Evolutionary conservation across 92 coral and sea anemone species (phyloP), one percentile per base, ranked within the genome.

Genomic region (Zoanthus sociatus): DNA sequence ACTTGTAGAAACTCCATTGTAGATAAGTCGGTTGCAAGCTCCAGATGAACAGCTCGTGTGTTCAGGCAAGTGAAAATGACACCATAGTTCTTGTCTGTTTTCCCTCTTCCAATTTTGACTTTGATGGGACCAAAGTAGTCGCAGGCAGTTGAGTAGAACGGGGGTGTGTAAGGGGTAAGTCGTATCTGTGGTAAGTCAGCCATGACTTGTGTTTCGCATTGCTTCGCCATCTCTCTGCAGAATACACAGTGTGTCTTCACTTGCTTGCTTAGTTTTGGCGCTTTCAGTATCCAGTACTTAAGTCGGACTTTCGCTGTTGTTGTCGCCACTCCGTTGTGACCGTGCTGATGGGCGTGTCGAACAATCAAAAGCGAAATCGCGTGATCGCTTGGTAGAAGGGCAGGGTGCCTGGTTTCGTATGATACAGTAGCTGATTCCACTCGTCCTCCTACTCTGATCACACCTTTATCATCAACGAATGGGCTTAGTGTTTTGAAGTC

Each of bases 1-100:
- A 92, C 94, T 86, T 92, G 94, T 11, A 89, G 64, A 42, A 84
- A 83, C 51, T 92, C 92, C 92, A 89, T 89, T 26, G 92, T 82
- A 8, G 92, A 55, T 45, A 73, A 51, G 46, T 91, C 89, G 11
- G 58, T 83, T 7, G 91, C 91, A 45, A 91, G 84, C 48, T 90
- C 93, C n/a, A 82, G 81, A 84, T 87, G 91, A 10, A 90, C 91
- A 9, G 93, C 93, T 33, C 89, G 32, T 31, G 30, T 4, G 26
- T 26, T 26, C 26, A 26, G 26, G 26, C 26, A 26, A 26, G 26
- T 26, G 26, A 26, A 26, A 26, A 64, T 64, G 0, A 60, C 78
- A 10, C 87, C 78, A 26, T 64, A 64, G 87, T 21, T 17, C 68
- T n/a, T 26, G 26, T 26, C 26, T 26, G 26, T 26, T 26, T 26